Conservation (phyloP, 2,113 vertebrate genomes). For the Mesembrinibis cayennensis region DNA sequence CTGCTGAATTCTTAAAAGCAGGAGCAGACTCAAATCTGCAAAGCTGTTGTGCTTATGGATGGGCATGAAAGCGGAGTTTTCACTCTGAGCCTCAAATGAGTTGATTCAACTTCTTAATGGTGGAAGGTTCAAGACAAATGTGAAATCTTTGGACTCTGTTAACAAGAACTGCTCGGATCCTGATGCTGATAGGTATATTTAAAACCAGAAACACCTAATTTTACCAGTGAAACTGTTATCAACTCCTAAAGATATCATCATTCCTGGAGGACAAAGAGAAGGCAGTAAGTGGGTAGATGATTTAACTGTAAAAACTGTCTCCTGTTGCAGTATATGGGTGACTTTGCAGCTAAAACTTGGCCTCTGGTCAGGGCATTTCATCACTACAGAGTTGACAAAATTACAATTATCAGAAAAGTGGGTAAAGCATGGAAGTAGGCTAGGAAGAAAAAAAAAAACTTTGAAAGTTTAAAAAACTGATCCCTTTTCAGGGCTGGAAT, state of each 20-base stretch:
- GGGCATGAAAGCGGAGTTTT: not conserved
- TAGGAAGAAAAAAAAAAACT: not conserved
- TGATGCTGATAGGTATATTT: not conserved
- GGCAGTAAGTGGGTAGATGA: not conserved
- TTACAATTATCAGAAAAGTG: not conserved
- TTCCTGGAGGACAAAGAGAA: not conserved
- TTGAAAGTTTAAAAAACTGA: not conserved
- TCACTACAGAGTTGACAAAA: not conserved
- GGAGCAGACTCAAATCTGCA: not conserved
- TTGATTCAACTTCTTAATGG: not conserved
- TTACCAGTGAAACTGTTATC: not conserved
- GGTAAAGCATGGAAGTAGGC: not conserved
- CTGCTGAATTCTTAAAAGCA: not conserved
- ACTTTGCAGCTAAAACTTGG: not conserved
- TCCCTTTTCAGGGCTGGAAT: not conserved
- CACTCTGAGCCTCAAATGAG: not conserved
- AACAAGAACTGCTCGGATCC: not conserved
- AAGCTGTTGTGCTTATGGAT: not conserved
- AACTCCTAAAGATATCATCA: not conserved
- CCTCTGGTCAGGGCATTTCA: not conserved
- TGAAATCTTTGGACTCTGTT: not conserved
- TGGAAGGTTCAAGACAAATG: not conserved
- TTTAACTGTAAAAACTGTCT: not conserved
- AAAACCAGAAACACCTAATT: not conserved
- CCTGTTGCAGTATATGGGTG: not conserved